Conservation (phyloP, 1,140 invertebrate species). For the Eciton burchellii region DNA sequence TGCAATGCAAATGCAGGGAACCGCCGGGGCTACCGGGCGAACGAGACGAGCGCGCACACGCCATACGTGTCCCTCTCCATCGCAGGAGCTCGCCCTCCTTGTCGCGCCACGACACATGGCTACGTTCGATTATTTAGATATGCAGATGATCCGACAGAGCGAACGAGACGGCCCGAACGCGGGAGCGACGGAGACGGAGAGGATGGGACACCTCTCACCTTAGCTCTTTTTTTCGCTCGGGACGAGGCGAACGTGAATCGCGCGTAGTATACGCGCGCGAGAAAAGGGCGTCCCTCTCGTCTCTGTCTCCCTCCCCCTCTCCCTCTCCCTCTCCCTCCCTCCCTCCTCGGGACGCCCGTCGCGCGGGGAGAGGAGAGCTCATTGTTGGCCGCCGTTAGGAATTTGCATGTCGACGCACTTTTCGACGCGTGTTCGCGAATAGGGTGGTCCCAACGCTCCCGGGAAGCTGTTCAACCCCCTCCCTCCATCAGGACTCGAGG, state of each 20-base stretch:
- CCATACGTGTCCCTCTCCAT: conserved; percentile 78
- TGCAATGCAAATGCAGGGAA: conserved; percentile 84
- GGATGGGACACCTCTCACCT: conserved; percentile 26
- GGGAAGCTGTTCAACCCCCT: conserved; percentile 41
- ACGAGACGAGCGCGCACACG: conserved; percentile 78
- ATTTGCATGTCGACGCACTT: conserved; percentile 79
- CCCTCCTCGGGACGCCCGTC: too few relatives aligned
- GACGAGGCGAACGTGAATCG: conserved; percentile 50
- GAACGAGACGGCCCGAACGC: too few relatives aligned
- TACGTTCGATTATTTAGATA: conserved; percentile 85
- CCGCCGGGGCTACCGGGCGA: conserved; percentile 79
- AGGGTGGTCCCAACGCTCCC: conserved; percentile 45
- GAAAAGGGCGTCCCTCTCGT: conserved; percentile 37
- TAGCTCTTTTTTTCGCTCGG: conserved; percentile 28
- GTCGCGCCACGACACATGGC: conserved; percentile 79
- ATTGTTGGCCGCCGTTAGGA: conserved; percentile 71
- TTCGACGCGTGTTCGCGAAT: conserved; percentile 67
- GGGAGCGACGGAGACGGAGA: conserved; percentile 16
- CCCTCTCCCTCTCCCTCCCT: too few relatives aligned
- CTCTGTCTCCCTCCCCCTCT: too few relatives aligned
- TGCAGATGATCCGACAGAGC: conserved; percentile 83
- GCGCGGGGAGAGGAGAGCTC: conserved; percentile 64
- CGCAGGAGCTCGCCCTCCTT: conserved; percentile 65
- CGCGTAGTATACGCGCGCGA: conserved; percentile 11
- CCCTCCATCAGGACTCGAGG: neutral